Evolutionary conservation across 2,888 invertebrate species (phyloP).

Genomic region (Diarsia brunnea): DNA sequence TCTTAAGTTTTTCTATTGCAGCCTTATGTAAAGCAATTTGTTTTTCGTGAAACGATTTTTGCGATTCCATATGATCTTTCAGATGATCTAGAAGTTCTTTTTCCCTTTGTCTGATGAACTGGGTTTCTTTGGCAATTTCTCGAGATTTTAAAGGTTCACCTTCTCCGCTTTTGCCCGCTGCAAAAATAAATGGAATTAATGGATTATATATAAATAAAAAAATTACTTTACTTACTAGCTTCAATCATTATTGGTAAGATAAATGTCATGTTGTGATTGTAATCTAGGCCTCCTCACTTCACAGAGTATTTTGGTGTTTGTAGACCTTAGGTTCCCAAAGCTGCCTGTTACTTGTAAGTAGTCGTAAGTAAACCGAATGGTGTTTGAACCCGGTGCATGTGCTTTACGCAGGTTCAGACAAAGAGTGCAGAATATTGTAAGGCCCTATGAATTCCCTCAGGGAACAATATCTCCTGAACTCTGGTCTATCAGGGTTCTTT

Average conservation of each 20-base stretch:
- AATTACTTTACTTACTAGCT: not conserved
- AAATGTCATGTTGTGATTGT: not conserved
- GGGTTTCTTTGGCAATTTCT: conserved; percentile 34
- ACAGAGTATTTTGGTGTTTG: not conserved
- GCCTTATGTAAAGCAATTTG: conserved; percentile 14
- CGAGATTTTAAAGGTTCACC: conserved; percentile 12
- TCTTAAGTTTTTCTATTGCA: conserved; percentile 17
- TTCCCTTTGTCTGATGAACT: conserved; percentile 15
- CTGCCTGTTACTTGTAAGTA: not conserved
- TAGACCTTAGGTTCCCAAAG: not conserved
- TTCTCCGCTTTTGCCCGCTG: not conserved
- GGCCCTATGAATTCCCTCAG: too few species aligned
- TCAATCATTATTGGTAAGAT: not conserved
- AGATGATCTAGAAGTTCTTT: not conserved
- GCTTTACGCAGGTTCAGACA: not conserved
- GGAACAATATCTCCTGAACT: not conserved
- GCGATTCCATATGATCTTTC: conserved; percentile 6
- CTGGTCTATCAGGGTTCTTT: not conserved
- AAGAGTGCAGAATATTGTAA: too few species aligned
- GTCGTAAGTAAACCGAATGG: too few species aligned
- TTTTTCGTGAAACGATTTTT: conserved; percentile 30
- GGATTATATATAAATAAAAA: not conserved
- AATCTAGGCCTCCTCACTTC: not conserved
- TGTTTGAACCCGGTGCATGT: not conserved
- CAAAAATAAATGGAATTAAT: not conserved